Percentiles rank a stretch among this genome's conserved stretches.
Conservation (phyloP, 2,797 vertebrate genomes). For the Rhabdomys pumilio region DNA sequence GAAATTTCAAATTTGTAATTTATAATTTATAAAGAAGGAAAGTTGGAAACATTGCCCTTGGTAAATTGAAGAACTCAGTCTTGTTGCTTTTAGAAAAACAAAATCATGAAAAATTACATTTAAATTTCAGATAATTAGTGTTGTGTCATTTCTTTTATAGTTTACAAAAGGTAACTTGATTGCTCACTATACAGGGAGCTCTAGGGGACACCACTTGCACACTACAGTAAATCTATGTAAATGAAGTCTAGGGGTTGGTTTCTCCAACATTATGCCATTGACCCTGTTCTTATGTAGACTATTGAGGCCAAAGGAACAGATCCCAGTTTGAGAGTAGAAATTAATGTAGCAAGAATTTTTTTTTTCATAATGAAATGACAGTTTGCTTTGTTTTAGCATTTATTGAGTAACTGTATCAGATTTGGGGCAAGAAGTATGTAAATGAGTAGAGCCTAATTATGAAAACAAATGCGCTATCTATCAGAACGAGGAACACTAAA, state of each 20-base stretch:
- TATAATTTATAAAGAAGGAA: slow-evolving; percentile 27
- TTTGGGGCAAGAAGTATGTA: not conserved
- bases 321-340: not conserved
- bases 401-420: slow-evolving; percentile 4
- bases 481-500: slow-evolving; percentile 39
- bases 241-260: not conserved
- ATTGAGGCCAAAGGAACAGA: not conserved
- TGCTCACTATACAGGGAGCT: not conserved
- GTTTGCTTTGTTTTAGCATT: slow-evolving; percentile 57
- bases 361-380: slow-evolving; percentile 6
- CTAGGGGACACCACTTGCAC: not conserved
- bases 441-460: not conserved
- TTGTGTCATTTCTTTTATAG: not conserved
- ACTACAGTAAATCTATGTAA: not conserved
- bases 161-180: slow-evolving; percentile 8
- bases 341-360: not conserved
- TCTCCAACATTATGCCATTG: not conserved
- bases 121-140: not conserved
- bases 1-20: slow-evolving; percentile 47
- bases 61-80: not conserved
- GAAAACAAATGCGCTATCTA: not conserved
- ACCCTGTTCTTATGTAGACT: not conserved
- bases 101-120: slow-evolving; percentile 30
- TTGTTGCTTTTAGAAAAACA: slow-evolving; percentile 15
- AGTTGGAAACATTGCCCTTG: not conserved